phyloP scores from a whole-genome alignment of 2,888 invertebrate species.

The Polydesmus complanatus region DNA sequence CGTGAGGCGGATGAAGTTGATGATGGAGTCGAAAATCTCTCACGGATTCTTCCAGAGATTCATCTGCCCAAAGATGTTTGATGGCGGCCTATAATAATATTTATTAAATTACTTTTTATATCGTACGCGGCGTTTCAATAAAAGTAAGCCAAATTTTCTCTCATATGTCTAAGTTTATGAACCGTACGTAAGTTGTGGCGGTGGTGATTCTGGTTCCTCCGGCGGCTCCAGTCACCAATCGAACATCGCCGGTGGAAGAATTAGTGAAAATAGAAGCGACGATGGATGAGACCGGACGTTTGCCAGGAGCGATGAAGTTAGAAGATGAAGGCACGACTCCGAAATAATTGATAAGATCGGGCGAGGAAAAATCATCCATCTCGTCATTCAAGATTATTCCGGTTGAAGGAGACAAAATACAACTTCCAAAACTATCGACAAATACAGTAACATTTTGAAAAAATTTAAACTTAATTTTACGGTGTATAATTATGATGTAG shows the following conservation, averaged over 20 bases:
- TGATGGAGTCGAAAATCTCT: constrained; percentile 70
- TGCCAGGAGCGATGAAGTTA: constrained; percentile 34
- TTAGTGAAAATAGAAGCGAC: constrained; percentile 36
- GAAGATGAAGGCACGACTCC: constrained; percentile 24
- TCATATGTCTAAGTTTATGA: neutral
- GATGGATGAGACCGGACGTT: constrained; percentile 41
- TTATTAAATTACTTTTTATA: neutral
- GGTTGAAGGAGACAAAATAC: constrained; percentile 23
- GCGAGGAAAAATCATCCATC: constrained; percentile 30
- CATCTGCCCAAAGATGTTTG: constrained; percentile 57
- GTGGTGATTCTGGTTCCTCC: constrained; percentile 37
- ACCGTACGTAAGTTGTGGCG: constrained; percentile 12
- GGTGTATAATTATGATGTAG: too few species aligned
- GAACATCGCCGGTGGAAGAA: constrained; percentile 28
- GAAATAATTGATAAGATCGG: constrained; percentile 24
- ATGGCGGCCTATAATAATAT: constrained; percentile 46
- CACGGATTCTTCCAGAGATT: constrained; percentile 62
- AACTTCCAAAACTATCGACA: constrained; percentile 27
- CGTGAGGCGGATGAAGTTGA: constrained; percentile 49
- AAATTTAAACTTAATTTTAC: too few species aligned
- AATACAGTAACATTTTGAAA: too few species aligned
- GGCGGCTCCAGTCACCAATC: constrained; percentile 35
- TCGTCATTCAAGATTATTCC: constrained; percentile 32
- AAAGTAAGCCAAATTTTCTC: too few species aligned
- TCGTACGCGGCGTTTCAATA: too few species aligned